phyloP scores from a whole-genome alignment of 2,113 vertebrate species.

The Ornithorhynchus anatinus region DNA sequence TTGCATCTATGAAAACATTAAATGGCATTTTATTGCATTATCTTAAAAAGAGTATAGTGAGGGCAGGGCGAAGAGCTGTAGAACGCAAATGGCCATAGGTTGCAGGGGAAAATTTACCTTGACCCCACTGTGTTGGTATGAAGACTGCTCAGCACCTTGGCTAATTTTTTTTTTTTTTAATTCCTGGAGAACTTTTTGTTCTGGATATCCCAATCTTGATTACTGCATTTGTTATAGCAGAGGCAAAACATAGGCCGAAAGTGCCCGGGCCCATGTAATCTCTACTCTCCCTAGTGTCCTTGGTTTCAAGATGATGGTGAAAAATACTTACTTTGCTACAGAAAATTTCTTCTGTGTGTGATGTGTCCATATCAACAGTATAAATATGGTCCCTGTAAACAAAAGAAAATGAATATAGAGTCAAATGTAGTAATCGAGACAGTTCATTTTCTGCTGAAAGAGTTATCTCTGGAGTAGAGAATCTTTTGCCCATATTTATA shows the following conservation, averaged over 20 bases:
- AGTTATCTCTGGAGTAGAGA: slow-evolving; percentile 8
- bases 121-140: slow-evolving; percentile 31
- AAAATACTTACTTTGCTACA: slow-evolving; percentile 96
- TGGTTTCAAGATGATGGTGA: slow-evolving; percentile 39
- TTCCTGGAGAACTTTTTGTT: slow-evolving; percentile 19
- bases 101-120: slow-evolving; percentile 31
- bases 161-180: slow-evolving; percentile 41
- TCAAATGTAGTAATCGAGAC: slow-evolving; percentile 40
- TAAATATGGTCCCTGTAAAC: slow-evolving; percentile 96
- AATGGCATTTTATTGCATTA: slow-evolving; percentile 14
- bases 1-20: background rate
- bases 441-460: slow-evolving; percentile 26
- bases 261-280: no score
- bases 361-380: slow-evolving; percentile 92
- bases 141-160: slow-evolving; percentile 15
- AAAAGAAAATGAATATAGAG: slow-evolving; percentile 51
- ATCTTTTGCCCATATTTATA: background rate
- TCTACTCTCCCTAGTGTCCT: slow-evolving; percentile 19
- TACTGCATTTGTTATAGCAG: slow-evolving; percentile 33
- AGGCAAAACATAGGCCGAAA: no score
- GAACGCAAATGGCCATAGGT: slow-evolving; percentile 29
- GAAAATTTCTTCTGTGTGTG: slow-evolving; percentile 93
- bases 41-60: slow-evolving; percentile 30
- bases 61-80: slow-evolving; percentile 36
- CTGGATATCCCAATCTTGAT: slow-evolving; percentile 20